Evolutionary conservation across 92 coral and sea anemone genomes (phyloP).

Genomic region (Zoanthus solanderi): DNA sequence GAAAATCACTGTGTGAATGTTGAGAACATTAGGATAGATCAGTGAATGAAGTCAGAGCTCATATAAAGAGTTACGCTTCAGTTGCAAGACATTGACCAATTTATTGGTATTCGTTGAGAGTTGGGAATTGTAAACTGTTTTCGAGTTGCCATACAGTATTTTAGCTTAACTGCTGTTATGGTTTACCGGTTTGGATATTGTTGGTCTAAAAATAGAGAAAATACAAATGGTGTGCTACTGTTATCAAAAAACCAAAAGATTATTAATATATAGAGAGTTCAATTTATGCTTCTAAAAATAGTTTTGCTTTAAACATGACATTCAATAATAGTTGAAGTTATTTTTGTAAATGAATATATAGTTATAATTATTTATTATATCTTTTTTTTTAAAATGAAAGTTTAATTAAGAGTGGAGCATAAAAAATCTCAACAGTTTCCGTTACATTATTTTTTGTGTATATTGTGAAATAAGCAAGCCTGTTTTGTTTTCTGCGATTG

Average conservation of each 20-base stretch:
- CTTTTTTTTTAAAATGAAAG: no score
- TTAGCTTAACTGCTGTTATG: no score
- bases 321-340: neutral
- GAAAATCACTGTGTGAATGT: slow-evolving; percentile 62
- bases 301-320: neutral
- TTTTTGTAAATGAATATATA: no score
- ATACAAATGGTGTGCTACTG: neutral
- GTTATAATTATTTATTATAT: no score
- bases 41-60: neutral
- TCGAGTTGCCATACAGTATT: no score
- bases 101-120: neutral
- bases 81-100: neutral
- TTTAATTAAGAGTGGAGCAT: neutral
- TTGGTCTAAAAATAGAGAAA: neutral
- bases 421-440: neutral
- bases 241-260: neutral
- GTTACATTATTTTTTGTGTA: neutral
- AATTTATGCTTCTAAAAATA: neutral
- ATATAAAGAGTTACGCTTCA: neutral
- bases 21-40: neutral
- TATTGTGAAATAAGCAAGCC: neutral
- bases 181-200: neutral
- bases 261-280: neutral
- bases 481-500: slow-evolving; percentile 25
- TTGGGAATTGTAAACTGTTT: neutral